phyloP scores from a whole-genome alignment of 1,140 invertebrate species.

The Nasonia longicornis region DNA sequence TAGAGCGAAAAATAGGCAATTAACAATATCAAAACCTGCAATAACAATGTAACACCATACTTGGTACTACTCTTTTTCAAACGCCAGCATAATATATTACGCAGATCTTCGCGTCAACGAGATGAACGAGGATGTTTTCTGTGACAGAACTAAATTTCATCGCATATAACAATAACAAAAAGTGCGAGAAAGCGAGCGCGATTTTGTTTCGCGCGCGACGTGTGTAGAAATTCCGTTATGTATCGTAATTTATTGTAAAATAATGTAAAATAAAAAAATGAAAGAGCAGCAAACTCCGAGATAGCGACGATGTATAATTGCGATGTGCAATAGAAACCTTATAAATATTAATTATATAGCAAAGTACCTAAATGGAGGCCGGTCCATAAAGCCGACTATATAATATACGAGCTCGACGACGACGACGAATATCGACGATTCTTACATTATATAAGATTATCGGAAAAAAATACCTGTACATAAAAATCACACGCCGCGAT shows the following conservation, averaged over 20 bases:
- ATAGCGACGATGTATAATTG: slow-evolving; percentile 56
- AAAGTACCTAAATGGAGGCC: slow-evolving; percentile 21
- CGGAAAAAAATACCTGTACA: slow-evolving; percentile 57
- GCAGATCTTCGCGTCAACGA: no score
- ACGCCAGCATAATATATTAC: no score
- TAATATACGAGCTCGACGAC: background rate
- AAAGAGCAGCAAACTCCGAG: slow-evolving; percentile 35
- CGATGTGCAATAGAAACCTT: slow-evolving; percentile 64
- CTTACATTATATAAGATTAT: slow-evolving; percentile 44
- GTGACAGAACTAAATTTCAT: slow-evolving; percentile 30
- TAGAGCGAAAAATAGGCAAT: background rate
- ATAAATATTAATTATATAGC: slow-evolving; percentile 51
- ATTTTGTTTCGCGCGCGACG: slow-evolving; percentile 33
- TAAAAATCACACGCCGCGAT: slow-evolving; percentile 56
- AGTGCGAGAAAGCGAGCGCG: no score
- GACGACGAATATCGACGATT: slow-evolving; percentile 6
- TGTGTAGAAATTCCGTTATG: slow-evolving; percentile 52
- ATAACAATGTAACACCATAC: background rate
- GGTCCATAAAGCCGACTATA: background rate
- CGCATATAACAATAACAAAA: background rate
- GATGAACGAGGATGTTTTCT: slow-evolving; percentile 14
- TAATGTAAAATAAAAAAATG: slow-evolving; percentile 58
- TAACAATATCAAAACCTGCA: background rate
- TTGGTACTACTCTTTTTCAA: no score
- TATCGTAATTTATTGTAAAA: slow-evolving; percentile 66